A percentile compares a stretch with the other conserved stretches of the same genome.
These are phyloP conservation scores for Danio jaintianensis DNA, from an alignment of 2,797 vertebrate species.

Conservation along the genomic window DNA sequence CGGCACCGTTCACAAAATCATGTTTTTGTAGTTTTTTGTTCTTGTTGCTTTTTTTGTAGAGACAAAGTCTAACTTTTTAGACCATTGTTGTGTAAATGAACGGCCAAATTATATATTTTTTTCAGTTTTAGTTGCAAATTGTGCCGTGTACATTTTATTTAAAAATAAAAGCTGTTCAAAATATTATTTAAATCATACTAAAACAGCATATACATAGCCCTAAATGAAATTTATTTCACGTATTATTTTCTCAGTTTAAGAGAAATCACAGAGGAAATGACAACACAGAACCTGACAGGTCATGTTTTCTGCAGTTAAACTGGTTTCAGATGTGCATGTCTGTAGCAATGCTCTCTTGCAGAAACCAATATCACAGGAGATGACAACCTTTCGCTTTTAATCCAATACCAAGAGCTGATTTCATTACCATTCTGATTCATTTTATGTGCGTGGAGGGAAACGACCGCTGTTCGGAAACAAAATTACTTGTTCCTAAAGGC, in stretches of 20 bases:
- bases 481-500: not conserved
- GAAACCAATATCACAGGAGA: not conserved
- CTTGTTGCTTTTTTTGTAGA: too few species aligned
- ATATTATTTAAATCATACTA: not conserved
- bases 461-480: not conserved
- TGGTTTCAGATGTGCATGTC: conserved; percentile 37
- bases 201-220: not conserved
- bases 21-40: too few species aligned
- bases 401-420: not conserved
- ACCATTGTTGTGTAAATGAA: too few species aligned
- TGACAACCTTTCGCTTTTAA: not conserved
- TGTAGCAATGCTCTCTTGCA: conserved; percentile 1
- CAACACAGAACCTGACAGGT: conserved; percentile 23
- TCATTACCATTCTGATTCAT: conserved; percentile 35
- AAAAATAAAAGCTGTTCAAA: not conserved
- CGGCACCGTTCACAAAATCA: too few species aligned
- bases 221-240: not conserved
- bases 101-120: too few species aligned
- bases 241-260: not conserved
- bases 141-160: too few species aligned
- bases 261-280: conserved; percentile 21
- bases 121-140: too few species aligned
- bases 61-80: too few species aligned
- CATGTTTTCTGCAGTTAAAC: conserved; percentile 17
- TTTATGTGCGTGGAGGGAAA: not conserved